Evolutionary conservation across 2,113 vertebrate genomes (phyloP), one percentile per base, ranked within the genome.

Genomic region (Antennarius striatus): DNA sequence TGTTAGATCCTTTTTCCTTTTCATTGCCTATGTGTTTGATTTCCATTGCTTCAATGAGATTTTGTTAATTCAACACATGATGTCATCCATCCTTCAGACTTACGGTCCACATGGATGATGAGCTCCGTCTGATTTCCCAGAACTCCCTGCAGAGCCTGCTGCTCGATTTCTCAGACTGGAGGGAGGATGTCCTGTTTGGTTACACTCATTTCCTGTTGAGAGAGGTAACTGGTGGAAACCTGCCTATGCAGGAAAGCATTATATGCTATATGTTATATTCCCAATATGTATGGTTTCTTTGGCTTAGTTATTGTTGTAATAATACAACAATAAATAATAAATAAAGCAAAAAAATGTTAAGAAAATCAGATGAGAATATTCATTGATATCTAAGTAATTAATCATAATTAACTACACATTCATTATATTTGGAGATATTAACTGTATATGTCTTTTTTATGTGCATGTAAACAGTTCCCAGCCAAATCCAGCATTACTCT

Each of bases 101-200:
- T 2, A 99, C 97, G 0, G 98, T 99, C 66, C 98, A 99, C 76
- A 99, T 99, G 97, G 98, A 99, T 47, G 96, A 99, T 79, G 98
- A 99, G 71, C 94, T 99, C 52, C 93, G 98, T n/a, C 95, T 98
- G 22, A 98, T 99, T 81, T 96, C 98, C 54, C 97, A 99, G 86
- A 99, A 98, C 75, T 99, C 96, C 76, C 92, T 99, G 69, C 98
- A 99, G 89, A 98, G 98, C 57, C 89, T 99, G 52, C 92, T 99
- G 53, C 94, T 98, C 53, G 98, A 99, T 85, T 98, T 99, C 86
- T 93, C 95, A 1, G 97, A 98, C 85, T 99, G 98, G 98, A 92
- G 98, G 64, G 97, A 98, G 84, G 98, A 98, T 4, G 97, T 98
- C 0, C 91, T 99, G 6, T 98, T 98, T 61, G 97, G 96, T 72